Percentiles rank a stretch among this genome's conserved stretches.
Evolutionary conservation across 2,888 invertebrate species (phyloP).

Genomic region (Eupeodes latifasciatus): DNA sequence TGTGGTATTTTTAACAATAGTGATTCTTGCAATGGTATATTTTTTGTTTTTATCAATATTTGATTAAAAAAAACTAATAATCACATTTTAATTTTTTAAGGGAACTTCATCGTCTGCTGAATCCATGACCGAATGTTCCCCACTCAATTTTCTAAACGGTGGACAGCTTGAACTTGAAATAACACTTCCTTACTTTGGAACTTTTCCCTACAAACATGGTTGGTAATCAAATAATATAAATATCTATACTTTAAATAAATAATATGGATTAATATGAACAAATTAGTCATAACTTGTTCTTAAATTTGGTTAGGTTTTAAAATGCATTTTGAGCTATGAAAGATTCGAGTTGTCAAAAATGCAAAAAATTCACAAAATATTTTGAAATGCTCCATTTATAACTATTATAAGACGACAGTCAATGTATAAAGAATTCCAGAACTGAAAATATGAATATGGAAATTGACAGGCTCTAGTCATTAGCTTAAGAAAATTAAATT

Average conservation of each 20-base stretch:
- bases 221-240: background rate
- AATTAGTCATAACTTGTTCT: background rate
- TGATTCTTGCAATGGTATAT: background rate
- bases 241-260: background rate
- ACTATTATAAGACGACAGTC: too few species aligned
- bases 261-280: background rate
- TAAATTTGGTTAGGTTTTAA: too few species aligned
- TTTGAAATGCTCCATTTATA: too few species aligned
- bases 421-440: background rate
- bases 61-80: background rate
- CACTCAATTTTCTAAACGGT: background rate
- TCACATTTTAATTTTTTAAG: background rate
- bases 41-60: background rate
- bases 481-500: too few species aligned
- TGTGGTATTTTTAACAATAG: too few species aligned
- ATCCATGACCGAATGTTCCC: background rate
- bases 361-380: too few species aligned
- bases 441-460: too few species aligned
- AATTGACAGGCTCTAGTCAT: too few species aligned
- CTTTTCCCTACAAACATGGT: conserved; percentile 1
- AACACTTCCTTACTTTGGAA: conserved; percentile 3
- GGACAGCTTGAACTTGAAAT: conserved; percentile 10
- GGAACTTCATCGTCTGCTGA: background rate
- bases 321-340: too few species aligned
- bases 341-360: too few species aligned